Evolutionary conservation across 2,888 invertebrate species (phyloP), one percentile per base, ranked within the genome.

Genomic region (Pecten maximus): DNA sequence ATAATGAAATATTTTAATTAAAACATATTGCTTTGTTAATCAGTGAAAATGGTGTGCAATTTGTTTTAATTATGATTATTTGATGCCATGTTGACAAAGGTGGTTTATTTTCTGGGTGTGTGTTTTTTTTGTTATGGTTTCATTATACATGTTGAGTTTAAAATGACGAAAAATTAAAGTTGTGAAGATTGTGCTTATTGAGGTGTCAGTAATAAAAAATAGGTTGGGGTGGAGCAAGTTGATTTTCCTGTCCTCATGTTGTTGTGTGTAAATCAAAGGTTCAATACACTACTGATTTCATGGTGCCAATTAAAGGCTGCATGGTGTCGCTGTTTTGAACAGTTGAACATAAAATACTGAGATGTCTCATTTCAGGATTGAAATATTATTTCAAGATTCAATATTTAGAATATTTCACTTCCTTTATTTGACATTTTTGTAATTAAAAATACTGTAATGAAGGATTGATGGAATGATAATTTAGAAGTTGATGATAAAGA

Each of bases 371-470:
- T 23, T 28, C 2, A 6, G 23, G 28, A 15, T 28, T 74, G 74
- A 74, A 28, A 35, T 28, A 35, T 60, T 35, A 19, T 54, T n/a
- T 19, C 16, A 54, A 19, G 54, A 54, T 54, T 54, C n/a, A 54
- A 54, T 54, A 54, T n/a, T 54, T 3, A 35, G 35, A 74, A 74
- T 74, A 74, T 74, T 74, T 35, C 74, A 60, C 4, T 74, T 74
- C 35, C 74, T 28, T 74, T 28, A 28, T 74, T 74, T 74, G 74
- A 74, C 74, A 74, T 74, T 74, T 54, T 74, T 74, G 23, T 74
- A 12, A 74, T 74, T 6, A 74, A 35, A 74, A 74, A 74, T 74
- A 74, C 35, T 28, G 74, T 35, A 74, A 74, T 74, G 28, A 6
- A 74, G 74, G 12, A 74, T 74, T 74, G 6, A 6, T 74, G 74